Evolutionary conservation across 1,140 invertebrate genomes (phyloP).

Genomic region (Bombus haemorrhoidalis): DNA sequence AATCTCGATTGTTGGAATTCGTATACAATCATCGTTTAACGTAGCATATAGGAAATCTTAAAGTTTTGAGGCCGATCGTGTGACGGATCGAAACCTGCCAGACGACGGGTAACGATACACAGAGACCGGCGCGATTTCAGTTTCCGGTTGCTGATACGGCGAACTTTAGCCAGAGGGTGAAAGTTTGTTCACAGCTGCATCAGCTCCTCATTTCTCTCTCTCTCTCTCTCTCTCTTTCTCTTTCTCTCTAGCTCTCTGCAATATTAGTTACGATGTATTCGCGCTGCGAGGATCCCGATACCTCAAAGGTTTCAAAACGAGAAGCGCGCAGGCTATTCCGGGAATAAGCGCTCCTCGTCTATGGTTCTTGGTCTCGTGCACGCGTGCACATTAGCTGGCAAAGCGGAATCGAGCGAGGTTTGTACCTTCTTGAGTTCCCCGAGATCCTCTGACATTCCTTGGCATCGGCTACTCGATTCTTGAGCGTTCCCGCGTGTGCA

Average conservation of each 20-base stretch:
- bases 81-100: constrained; percentile 13
- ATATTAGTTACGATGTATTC: constrained; percentile 36
- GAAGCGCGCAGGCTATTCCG: constrained; percentile 55
- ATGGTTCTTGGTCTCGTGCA: constrained; percentile 14
- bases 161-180: constrained; percentile 50
- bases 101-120: constrained; percentile 5
- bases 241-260: not conserved
- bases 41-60: not conserved
- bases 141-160: constrained; percentile 34
- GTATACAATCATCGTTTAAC: constrained; percentile 30
- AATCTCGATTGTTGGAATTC: constrained; percentile 10
- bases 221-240: not conserved
- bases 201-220: constrained; percentile 2
- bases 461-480: not conserved
- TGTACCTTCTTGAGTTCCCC: constrained; percentile 40
- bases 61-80: constrained; percentile 33
- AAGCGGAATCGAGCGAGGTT: constrained; percentile 12
- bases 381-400: constrained; percentile 21
- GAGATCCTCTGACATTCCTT: constrained; percentile 48
- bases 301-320: constrained; percentile 65
- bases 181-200: constrained; percentile 62
- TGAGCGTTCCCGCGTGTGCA: not conserved
- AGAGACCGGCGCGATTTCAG: constrained; percentile 17
- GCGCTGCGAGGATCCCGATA: constrained; percentile 63
- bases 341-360: constrained; percentile 46